A percentile compares a stretch with the other conserved stretches of the same genome.
These are phyloP conservation scores for Amphiprion clarkii DNA, from an alignment of 2,797 vertebrate species.

Conservation along the genomic window DNA sequence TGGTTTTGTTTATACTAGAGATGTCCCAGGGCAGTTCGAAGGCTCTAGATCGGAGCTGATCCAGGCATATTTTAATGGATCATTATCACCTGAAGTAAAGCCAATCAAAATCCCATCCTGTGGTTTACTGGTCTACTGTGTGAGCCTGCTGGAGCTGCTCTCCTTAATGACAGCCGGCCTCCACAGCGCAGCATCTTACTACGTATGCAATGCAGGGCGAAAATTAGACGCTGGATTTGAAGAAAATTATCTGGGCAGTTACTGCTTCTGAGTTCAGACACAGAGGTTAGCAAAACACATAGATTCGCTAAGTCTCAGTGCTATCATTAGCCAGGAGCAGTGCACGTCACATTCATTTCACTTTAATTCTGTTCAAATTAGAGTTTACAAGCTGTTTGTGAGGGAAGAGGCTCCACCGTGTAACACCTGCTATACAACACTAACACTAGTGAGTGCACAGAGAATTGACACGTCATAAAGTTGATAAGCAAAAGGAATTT, in stretches of 20 bases:
- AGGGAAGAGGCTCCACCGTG: too few relatives aligned
- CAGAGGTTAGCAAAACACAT: not conserved
- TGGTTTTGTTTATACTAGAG: constrained; percentile 1
- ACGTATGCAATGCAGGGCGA: not conserved
- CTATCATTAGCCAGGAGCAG: not conserved
- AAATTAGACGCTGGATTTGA: not conserved
- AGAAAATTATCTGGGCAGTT: not conserved
- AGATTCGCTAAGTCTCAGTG: not conserved
- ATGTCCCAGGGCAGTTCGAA: not conserved
- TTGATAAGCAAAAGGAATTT: too few relatives aligned
- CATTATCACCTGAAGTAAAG: constrained; percentile 2
- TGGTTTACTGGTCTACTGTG: not conserved
- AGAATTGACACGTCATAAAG: too few relatives aligned
- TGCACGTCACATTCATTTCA: too few relatives aligned
- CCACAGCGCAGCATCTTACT: not conserved
- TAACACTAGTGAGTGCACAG: too few relatives aligned
- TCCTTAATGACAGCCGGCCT: not conserved
- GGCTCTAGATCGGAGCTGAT: not conserved
- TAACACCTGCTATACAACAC: too few relatives aligned
- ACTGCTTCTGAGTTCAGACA: not conserved
- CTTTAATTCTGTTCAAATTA: too few relatives aligned
- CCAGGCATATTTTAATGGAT: constrained; percentile 8
- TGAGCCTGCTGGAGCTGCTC: not conserved
- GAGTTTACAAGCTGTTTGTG: too few relatives aligned
- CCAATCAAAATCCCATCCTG: not conserved